Percentiles rank a stretch among this genome's conserved stretches.
Conservation (phyloP, 1,140 invertebrate genomes). For the Drosophila littoralis region DNA sequence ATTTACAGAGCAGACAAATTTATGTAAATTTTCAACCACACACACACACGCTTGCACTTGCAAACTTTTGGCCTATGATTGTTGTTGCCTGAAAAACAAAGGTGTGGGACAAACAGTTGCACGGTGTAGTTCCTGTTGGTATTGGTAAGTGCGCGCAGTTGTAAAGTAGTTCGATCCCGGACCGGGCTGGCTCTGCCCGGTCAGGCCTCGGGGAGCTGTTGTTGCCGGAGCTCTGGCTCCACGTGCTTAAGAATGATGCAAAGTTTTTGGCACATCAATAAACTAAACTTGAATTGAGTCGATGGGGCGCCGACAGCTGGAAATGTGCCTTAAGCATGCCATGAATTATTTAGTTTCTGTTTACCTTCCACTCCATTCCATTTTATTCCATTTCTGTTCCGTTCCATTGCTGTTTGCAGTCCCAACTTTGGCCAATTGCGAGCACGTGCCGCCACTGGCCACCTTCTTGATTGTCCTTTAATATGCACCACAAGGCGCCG, state of each 20-base stretch:
- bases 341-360: slow-evolving; percentile 45
- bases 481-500: slow-evolving; percentile 30
- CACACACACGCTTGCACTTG: not conserved
- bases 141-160: slow-evolving; percentile 32
- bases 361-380: slow-evolving; percentile 12
- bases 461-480: slow-evolving; percentile 33
- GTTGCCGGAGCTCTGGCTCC: not conserved
- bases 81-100: slow-evolving; percentile 2
- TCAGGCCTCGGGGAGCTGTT: too few species aligned
- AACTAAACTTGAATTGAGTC: slow-evolving; percentile 27
- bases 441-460: slow-evolving; percentile 25
- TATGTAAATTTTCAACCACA: slow-evolving; percentile 31
- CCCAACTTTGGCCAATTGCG: slow-evolving; percentile 24
- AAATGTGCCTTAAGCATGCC: slow-evolving; percentile 37
- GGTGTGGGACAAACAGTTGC: slow-evolving; percentile 16
- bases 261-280: slow-evolving; percentile 47
- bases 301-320: slow-evolving; percentile 25
- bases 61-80: slow-evolving; percentile 10
- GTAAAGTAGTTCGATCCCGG: slow-evolving; percentile 25
- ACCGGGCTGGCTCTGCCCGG: not conserved
- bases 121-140: slow-evolving; percentile 8
- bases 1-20: slow-evolving; percentile 31
- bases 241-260: slow-evolving; percentile 20
- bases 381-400: not conserved
- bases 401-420: slow-evolving; percentile 9